A percentile compares a stretch with the other conserved stretches of the same genome.
These are phyloP conservation scores for Mellivora capensis DNA, from an alignment of 2,113 vertebrate genomes.

Conservation along the genomic window DNA sequence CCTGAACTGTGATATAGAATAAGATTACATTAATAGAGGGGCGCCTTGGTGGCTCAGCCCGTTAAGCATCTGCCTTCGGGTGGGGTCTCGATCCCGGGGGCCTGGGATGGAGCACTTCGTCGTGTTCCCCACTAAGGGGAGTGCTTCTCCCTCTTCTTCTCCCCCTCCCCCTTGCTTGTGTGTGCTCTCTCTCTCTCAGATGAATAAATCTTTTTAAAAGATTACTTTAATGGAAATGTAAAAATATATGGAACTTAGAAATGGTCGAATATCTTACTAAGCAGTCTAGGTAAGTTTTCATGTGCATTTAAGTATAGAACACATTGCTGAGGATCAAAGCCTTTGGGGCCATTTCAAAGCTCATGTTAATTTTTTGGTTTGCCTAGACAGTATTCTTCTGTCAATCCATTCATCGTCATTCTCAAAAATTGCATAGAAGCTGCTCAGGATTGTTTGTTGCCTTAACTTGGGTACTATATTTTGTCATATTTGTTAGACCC, in stretches of 20 bases:
- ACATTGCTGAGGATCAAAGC: neutral
- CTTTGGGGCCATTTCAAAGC: neutral
- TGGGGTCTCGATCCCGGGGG: neutral
- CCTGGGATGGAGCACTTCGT: no score
- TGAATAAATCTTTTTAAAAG: neutral
- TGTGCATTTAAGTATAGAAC: neutral
- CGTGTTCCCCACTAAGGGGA: no score
- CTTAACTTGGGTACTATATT: neutral
- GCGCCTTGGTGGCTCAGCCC: neutral
- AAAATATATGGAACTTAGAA: constrained; percentile 10
- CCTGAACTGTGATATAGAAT: neutral
- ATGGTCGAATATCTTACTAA: neutral
- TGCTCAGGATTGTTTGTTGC: constrained; percentile 11
- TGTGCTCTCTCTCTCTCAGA: neutral
- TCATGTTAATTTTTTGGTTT: constrained; percentile 13
- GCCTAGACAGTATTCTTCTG: neutral
- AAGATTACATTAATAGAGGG: neutral
- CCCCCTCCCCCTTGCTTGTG: no score
- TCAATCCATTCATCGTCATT: neutral
- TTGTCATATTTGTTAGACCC: constrained; percentile 16
- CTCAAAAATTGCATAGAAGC: neutral
- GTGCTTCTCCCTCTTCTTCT: no score
- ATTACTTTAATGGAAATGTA: constrained; percentile 16
- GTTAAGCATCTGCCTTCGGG: neutral
- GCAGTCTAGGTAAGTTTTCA: neutral